Evolutionary conservation across 2,113 vertebrate genomes (phyloP).

Genomic region (Manacus vitellinus): DNA sequence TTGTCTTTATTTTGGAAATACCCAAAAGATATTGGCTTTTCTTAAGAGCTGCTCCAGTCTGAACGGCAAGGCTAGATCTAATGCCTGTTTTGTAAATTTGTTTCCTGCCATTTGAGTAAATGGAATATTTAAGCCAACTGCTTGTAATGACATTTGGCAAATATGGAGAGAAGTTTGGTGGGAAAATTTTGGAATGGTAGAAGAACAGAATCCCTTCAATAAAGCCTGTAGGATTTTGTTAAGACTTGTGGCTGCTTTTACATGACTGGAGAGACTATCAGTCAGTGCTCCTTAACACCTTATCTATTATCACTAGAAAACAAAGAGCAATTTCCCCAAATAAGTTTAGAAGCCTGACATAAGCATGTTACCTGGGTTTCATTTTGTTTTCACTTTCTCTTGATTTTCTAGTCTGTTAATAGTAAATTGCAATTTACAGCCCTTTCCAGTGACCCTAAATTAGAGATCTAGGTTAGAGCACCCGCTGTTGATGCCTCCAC

Average conservation of each 20-base stretch:
- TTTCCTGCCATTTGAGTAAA: not conserved
- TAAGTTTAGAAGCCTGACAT: not conserved
- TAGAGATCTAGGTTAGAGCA: not conserved
- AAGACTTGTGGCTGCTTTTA: not conserved
- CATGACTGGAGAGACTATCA: not conserved
- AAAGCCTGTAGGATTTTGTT: not conserved
- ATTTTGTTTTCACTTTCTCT: not conserved
- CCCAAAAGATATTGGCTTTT: not conserved
- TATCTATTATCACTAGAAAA: not conserved
- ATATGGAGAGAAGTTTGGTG: not conserved
- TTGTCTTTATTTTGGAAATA: not conserved
- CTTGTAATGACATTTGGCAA: not conserved
- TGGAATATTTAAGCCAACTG: not conserved
- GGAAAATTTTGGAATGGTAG: not conserved
- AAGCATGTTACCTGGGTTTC: not conserved
- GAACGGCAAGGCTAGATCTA: not conserved
- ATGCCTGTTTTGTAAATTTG: not conserved
- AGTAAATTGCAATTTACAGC: not conserved
- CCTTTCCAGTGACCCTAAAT: not conserved
- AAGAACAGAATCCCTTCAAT: not conserved
- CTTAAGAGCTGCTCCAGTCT: not conserved
- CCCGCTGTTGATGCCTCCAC: not conserved
- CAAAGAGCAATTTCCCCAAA: not conserved
- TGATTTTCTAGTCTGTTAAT: not conserved
- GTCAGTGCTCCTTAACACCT: not conserved